Base-by-base conservation (phyloP, 1,140 invertebrate species). In the Chymomyza costata region DNA sequence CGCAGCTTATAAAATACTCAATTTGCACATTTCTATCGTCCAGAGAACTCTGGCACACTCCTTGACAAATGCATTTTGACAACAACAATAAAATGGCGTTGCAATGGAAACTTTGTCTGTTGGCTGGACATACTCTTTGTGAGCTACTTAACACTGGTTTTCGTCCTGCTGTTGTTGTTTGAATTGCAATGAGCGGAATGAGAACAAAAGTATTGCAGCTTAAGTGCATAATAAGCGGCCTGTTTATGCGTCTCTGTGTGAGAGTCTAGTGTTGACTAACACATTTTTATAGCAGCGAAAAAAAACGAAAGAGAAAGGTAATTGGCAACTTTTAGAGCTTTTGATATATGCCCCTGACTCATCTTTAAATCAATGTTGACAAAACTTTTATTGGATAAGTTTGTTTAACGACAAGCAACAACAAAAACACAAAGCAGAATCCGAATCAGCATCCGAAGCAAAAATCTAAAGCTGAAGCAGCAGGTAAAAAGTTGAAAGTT, bases 301-400 rank as follows among this genome's bases (percentile, higher is more conserved):
- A 51, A 52, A 48, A 50, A 48, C 41, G 35, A 47, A 28, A 47
- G 21, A 38, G 41, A 31, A 32, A 39, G 15, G 21, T 14, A 30
- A 38, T 35, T 37, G 31, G 53, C 19, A 47, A 35, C 40, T 43
- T n/a, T n/a, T n/a, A n/a, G n/a, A n/a, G 40, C 40, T 14, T 55
- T 74, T 56, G 61, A 73, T 66, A 66, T 78, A 78, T 80, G 66
- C 66, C 61, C 38, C 68, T 48, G 62, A 65, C 54, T 73, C 51
- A 64, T 73, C 73, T 82, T 83, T 83, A 83, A 83, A 83, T 83
- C 82, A 83, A 83, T 83, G 82, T 83, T 83, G 70, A 81, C 81
- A 83, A 83, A 74, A 83, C 65, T 83, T 83, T 83, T 83, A 83
- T 83, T 83, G 82, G 82, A 83, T 83, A 83, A 83, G 81, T 83